Conservation (phyloP, 2,888 invertebrate species). For the Yponomeuta cagnagella region DNA sequence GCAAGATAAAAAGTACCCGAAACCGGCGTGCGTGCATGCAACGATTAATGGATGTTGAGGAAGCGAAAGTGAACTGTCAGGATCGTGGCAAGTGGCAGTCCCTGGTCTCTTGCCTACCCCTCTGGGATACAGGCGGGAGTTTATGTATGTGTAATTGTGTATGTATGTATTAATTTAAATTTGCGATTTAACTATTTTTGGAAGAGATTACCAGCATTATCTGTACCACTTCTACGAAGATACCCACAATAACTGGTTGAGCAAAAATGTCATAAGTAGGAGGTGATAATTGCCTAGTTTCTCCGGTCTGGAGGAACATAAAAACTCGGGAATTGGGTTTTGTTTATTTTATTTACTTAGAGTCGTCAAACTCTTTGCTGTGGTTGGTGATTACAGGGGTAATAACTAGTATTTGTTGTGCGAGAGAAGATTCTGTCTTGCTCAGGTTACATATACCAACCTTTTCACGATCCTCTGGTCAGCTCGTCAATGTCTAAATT, state of each 20-base stretch:
- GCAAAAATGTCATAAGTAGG: neutral
- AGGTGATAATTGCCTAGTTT: neutral
- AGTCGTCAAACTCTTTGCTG: neutral
- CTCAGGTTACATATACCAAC: too few species aligned
- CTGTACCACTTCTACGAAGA: neutral
- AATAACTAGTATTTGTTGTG: neutral
- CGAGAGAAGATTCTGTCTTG: neutral
- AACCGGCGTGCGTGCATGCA: too few species aligned
- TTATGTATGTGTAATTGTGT: too few species aligned
- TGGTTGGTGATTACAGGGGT: neutral
- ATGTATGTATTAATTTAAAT: too few species aligned
- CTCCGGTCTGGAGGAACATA: neutral
- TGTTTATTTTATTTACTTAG: neutral
- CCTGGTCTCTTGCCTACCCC: too few species aligned
- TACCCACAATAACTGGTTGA: neutral
- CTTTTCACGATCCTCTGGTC: too few species aligned
- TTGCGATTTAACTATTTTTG: neutral
- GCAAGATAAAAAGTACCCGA: too few species aligned
- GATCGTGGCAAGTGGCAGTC: too few species aligned
- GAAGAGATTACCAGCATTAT: neutral
- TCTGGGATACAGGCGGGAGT: too few species aligned
- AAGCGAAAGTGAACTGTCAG: too few species aligned
- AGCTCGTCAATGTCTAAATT: too few species aligned
- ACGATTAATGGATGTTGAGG: too few species aligned
- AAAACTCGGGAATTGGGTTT: neutral